These are phyloP conservation scores for Lasioglossum zephyrum DNA, from an alignment of 2,888 invertebrate genomes.

Conservation along the genomic window DNA sequence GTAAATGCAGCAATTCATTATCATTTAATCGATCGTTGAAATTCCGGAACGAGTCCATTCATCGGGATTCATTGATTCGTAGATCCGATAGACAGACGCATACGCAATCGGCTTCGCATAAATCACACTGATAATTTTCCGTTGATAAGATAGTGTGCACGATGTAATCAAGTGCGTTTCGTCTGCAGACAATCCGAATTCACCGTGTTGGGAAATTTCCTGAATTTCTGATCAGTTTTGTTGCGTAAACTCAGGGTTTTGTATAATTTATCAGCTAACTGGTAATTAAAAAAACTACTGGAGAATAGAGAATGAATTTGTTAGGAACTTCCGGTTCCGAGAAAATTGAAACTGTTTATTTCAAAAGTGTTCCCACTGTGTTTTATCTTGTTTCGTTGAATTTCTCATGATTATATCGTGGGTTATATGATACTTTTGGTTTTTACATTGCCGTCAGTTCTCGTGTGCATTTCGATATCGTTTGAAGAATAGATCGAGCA, in stretches of 20 bases:
- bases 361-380: neutral
- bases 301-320: neutral
- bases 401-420: neutral
- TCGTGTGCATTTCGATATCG: conserved; percentile 7
- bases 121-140: neutral
- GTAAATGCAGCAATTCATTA: neutral
- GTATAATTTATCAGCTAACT: neutral
- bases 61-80: neutral
- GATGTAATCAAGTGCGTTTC: neutral
- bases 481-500: conserved; percentile 24
- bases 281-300: neutral
- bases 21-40: neutral
- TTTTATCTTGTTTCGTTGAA: neutral
- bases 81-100: neutral
- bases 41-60: conserved; percentile 1
- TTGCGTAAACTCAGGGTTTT: neutral
- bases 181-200: neutral
- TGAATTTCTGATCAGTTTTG: no score
- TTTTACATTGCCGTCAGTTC: neutral
- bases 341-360: neutral
- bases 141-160: neutral
- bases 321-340: neutral
- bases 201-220: neutral
- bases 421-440: neutral
- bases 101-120: neutral